A percentile compares a stretch with the other conserved stretches of the same genome.
phyloP scores from a whole-genome alignment of 2,797 vertebrate genomes.

The Nothura maculosa region DNA sequence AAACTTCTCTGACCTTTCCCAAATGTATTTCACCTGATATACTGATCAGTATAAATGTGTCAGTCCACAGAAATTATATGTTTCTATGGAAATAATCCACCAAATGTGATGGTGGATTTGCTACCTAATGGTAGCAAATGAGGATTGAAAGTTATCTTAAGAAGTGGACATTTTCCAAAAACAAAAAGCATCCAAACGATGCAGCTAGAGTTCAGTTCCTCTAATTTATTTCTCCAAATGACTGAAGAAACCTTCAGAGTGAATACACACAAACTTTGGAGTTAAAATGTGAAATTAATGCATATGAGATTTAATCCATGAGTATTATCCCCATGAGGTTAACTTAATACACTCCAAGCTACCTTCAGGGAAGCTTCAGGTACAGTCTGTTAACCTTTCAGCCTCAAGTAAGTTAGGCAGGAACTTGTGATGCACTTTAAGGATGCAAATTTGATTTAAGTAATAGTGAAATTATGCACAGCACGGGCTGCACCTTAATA shows the following conservation, averaged over 20 bases:
- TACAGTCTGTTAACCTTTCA: not conserved
- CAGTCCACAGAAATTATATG: not conserved
- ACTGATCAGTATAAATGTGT: not conserved
- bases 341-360: not conserved
- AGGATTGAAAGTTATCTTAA: not conserved
- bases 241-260: not conserved
- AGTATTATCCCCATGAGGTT: not conserved
- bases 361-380: not conserved
- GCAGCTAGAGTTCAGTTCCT: not conserved
- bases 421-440: not conserved
- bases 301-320: not conserved
- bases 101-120: too few species aligned
- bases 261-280: not conserved
- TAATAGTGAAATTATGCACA: not conserved
- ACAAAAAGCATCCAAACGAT: not conserved
- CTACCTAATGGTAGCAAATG: not conserved
- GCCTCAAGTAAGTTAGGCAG: not conserved
- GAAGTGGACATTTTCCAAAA: not conserved
- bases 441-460: fast-evolving
- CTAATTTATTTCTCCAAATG: not conserved
- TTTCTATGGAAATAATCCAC: not conserved
- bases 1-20: not conserved
- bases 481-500: not conserved
- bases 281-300: not conserved
- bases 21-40: not conserved